Evolutionary conservation across 1,140 invertebrate genomes (phyloP), one percentile per base, ranked within the genome.

Genomic region (Sipha flava): DNA sequence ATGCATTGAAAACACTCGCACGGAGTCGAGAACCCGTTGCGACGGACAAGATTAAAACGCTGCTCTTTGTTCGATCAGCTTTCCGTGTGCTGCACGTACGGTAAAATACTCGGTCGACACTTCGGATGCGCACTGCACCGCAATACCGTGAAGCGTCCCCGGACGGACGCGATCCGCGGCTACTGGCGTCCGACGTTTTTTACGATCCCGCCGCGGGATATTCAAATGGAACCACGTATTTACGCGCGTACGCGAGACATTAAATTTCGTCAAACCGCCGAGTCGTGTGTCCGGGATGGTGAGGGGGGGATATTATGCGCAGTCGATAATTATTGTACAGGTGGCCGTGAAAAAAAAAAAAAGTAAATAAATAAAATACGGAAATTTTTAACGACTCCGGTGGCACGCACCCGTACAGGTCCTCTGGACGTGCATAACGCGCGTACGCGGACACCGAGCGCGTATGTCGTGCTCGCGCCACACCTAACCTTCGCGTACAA

Each of bases 351-450:
- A 62, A 47, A 47, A 47, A 37, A 64, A 64, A 64, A 16, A 64
- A n/a, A n/a, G n/a, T n/a, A n/a, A n/a, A n/a, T n/a, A n/a, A n/a
- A n/a, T n/a, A n/a, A 37, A 64, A 75, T 52, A 52, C 52, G 3
- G 52, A 77, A 31, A 77, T 77, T 77, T 70, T 77, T 77, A 77
- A 77, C 73, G 73, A 77, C 73, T 40, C 16, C 23, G 73, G 73
- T 77, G 73, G 73, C 73, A 77, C 73, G 73, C 52, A 75, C 72
- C 72, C 72, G n/a, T n/a, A n/a, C n/a, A 75, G 49, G 29, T 75
- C 49, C 29, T 73, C 26, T 54, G 43, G 26, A 52, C 37, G 37
- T 4, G 5, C 23, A 21, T n/a, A n/a, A n/a, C 62, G n/a, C 62
- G 62, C 29, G 37, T 37, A 3, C 26, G 29, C 26, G 57, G 14